Base-by-base conservation (phyloP, 2,888 invertebrate genomes). In the Ichneumon xanthorius region DNA sequence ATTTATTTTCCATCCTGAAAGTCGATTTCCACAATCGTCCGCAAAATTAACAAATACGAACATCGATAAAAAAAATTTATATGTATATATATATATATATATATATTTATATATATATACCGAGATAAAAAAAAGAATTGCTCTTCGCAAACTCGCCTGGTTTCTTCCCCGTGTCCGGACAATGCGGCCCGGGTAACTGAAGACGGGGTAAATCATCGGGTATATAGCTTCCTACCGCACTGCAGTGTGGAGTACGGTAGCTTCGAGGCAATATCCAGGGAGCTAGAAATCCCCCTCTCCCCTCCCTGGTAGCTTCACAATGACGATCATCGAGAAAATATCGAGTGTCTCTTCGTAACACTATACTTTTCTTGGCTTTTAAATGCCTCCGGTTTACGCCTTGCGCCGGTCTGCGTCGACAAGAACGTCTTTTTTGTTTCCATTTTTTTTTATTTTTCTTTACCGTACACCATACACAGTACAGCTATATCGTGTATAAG, bases 281-380 rank as follows among this genome's bases (percentile, higher is more conserved):
- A 37, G 78, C 61, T 70, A 82, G 75, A 71, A 85, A 80, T 70
- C 71, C 30, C 30, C 30, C 30, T 30, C 30, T 30, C 0, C 30
- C 40, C 67, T 80, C 72, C 70, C 73, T 70, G 67, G 78, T 4
- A 58, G 88, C 88, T 22, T 26, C 87, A 93, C 93, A 93, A 93
- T 93, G 91, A 92, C 89, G 91, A 93, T 93, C 93, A 92, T 93
- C 90, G 92, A 90, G 90, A 93, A 93, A 93, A 93, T 93, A 93
- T 93, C 93, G 90, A 91, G 92, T 93, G 92, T 93, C 93, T 89
- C 75, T 65, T 72, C 82, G 93, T 92, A 93, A 93, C 92, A 91
- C 88, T 92, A 93, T 92, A 93, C 93, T 92, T 92, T 92, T 87
- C 82, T 87, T 89, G 88, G 87, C 90, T 90, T 91, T 92, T 93